Evolutionary conservation across 2,797 vertebrate species (phyloP).

Genomic region (Argentina silus): DNA sequence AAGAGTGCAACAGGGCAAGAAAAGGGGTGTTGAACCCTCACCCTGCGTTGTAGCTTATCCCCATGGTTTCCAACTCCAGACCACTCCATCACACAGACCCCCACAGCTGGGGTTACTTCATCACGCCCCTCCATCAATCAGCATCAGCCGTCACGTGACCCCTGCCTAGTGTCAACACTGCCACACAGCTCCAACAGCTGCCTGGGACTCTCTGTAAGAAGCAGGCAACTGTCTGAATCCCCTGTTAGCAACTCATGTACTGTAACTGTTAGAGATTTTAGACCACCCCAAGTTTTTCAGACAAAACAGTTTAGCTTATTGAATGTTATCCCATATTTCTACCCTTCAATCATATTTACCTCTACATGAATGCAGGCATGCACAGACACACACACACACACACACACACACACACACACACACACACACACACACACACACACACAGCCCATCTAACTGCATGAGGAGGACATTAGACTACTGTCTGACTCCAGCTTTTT

Average conservation of each 20-base stretch:
- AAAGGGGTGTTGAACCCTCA: not conserved
- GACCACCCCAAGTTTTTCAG: not conserved
- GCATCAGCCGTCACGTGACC: constrained; percentile 18
- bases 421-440: constrained; percentile 18
- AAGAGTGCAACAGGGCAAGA: not conserved
- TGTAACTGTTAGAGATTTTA: no score
- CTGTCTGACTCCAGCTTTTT: not conserved
- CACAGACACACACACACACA: not conserved
- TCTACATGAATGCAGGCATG: not conserved
- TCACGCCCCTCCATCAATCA: constrained; percentile 37
- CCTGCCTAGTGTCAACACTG: constrained; percentile 27
- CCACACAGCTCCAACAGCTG: constrained; percentile 21
- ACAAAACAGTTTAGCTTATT: not conserved
- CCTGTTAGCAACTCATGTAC: no score
- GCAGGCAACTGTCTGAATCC: not conserved
- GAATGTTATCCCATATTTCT: not conserved
- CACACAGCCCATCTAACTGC: not conserved
- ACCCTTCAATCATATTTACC: not conserved
- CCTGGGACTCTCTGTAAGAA: constrained; percentile 37
- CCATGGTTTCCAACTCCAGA: not conserved
- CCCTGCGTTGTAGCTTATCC: constrained; percentile 1
- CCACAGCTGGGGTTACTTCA: constrained; percentile 48
- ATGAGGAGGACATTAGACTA: not conserved
- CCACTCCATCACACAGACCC: constrained; percentile 5
- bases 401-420: constrained; percentile 25